Evolutionary conservation across 2,113 vertebrate genomes (phyloP).

Genomic region (Haplochromis vanheusdeni): DNA sequence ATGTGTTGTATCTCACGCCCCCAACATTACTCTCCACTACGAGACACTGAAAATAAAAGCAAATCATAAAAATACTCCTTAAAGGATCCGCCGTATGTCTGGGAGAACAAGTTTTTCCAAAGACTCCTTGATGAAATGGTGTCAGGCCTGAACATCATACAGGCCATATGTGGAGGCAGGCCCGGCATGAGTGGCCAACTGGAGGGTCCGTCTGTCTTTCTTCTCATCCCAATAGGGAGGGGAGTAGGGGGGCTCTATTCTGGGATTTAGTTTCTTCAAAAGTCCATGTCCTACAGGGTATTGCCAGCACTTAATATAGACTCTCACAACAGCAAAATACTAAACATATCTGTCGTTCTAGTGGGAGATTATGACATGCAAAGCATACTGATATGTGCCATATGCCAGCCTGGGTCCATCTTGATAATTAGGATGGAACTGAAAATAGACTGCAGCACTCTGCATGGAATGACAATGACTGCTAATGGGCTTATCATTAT

Average conservation of each 20-base stretch:
- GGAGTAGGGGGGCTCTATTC: constrained; percentile 14
- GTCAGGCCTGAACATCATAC: constrained; percentile 33
- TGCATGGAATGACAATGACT: not conserved
- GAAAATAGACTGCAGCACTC: constrained; percentile 3
- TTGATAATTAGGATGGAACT: not conserved
- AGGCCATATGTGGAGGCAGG: constrained; percentile 52
- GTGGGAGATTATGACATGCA: not conserved
- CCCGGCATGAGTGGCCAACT: constrained; percentile 35
- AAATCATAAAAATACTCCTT: not conserved
- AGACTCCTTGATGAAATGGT: constrained; percentile 32
- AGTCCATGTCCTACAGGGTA: not conserved
- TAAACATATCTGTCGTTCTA: constrained; percentile 17
- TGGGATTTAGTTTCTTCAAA: constrained; percentile 13
- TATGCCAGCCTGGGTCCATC: not conserved
- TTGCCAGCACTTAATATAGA: constrained; percentile 34
- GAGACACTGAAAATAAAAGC: not conserved
- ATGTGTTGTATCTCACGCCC: not conserved
- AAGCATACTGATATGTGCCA: not conserved
- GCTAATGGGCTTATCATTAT: not conserved
- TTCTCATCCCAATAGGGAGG: constrained; percentile 15
- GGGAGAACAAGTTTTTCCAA: not conserved
- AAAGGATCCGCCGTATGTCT: not conserved
- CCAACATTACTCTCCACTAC: not conserved
- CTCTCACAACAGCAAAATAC: not conserved
- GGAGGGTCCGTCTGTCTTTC: constrained; percentile 50